These are phyloP conservation scores for Metaphire vulgaris DNA, from an alignment of 1,140 invertebrate genomes.

Conservation along the genomic window DNA sequence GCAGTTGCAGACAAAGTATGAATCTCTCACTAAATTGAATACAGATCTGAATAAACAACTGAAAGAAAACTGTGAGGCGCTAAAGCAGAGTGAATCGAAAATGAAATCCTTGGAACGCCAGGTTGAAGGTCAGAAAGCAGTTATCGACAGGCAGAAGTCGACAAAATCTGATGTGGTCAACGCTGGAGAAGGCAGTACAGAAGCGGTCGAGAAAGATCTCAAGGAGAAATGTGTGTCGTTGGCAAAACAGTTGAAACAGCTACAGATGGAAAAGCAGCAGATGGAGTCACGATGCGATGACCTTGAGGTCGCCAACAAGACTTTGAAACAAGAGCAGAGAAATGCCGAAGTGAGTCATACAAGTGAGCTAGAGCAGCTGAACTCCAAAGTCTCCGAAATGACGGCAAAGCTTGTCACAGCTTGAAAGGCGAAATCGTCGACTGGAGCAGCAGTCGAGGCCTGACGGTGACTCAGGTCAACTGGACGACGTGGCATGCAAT, in stretches of 20 bases:
- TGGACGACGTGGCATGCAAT: background rate
- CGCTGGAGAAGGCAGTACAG: constrained; percentile 6
- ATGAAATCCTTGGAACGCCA: background rate
- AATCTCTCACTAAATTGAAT: constrained; percentile 33
- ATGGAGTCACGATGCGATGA: background rate
- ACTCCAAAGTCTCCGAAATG: constrained; percentile 21
- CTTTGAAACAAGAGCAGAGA: constrained; percentile 24
- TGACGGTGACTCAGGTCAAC: background rate
- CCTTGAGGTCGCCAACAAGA: constrained; percentile 11
- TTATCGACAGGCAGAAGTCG: background rate
- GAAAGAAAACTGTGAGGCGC: constrained; percentile 31
- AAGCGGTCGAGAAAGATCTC: background rate
- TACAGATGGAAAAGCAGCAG: constrained; percentile 7
- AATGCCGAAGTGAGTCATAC: constrained; percentile 18
- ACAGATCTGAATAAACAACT: constrained; percentile 37
- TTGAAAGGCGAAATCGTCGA: constrained; percentile 13
- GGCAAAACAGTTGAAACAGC: background rate
- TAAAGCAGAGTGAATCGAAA: constrained; percentile 8
- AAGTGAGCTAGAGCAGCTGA: background rate
- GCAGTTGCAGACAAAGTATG: constrained; percentile 33
- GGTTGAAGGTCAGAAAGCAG: background rate
- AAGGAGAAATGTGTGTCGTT: background rate
- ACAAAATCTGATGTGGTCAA: background rate
- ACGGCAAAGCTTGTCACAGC: constrained; percentile 10
- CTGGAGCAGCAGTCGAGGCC: constrained; percentile 3